Evolutionary conservation across 2,113 vertebrate genomes (phyloP), one percentile per base, ranked within the genome.

Genomic region (Cyrtonyx montezumae): DNA sequence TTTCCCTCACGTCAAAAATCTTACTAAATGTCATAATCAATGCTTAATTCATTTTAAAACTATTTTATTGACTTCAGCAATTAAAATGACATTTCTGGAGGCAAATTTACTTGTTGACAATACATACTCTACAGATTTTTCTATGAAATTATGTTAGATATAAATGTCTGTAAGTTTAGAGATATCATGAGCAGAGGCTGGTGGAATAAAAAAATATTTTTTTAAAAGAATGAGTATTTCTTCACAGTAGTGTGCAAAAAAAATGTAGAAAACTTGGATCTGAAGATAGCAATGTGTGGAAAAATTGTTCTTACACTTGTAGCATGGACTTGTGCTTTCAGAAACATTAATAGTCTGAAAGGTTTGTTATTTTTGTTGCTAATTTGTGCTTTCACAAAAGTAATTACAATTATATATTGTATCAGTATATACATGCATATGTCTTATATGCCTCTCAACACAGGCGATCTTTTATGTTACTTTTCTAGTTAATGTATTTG

Each of bases 401-500:
- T 43, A 3, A 42, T 69, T 84, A 23, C 2, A 73, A 63, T 88
- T 20, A 45, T 78, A 36, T 18, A n/a, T 32, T 4, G 37, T 61
- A 4, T 36, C 76, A 92, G 36, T 95, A 81, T 25, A 84, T 37
- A 22, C 30, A 78, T 61, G n/a, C 91, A 68, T 87, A 81, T 96
- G 6, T 53, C 95, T 96, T 70, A 76, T 79, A 49, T 70, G 46
- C 53, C 49, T 53, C 77, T 96, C 67, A 96, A 78, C 84, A 90
- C 37, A 79, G 77, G 66, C 37, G 26, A 51, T 92, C n/a, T 94
- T 96, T 96, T 85, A 87, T 89, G 48, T 49, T 87, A 42, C 36
- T 84, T 28, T 96, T 91, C 43, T 75, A 89, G 82, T 93, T 96
- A 90, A 94, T 89, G 49, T 75, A 36, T 87, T 96, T 94, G 63